Evolutionary conservation across 2,888 invertebrate species (phyloP).

Genomic region (Meandrusa payeni): DNA sequence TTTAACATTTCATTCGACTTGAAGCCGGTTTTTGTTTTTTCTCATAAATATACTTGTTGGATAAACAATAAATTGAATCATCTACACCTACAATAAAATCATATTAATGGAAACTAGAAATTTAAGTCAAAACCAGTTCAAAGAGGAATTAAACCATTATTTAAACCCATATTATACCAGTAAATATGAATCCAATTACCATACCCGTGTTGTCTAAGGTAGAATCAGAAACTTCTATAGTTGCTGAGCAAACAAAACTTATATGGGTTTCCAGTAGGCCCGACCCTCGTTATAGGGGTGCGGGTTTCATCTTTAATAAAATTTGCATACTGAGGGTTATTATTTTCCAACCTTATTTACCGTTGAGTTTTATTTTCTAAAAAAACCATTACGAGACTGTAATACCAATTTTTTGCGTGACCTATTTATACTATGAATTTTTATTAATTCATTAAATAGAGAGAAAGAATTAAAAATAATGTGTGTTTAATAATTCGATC

Average conservation of each 20-base stretch:
- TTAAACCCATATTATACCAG: background rate
- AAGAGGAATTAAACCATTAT: background rate
- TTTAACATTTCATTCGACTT: too few relatives aligned
- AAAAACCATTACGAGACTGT: too few relatives aligned
- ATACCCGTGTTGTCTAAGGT: conserved; percentile 6
- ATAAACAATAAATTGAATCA: too few relatives aligned
- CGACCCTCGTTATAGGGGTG: conserved; percentile 18
- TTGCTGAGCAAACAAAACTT: conserved; percentile 18
- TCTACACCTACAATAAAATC: too few relatives aligned
- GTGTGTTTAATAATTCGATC: too few relatives aligned
- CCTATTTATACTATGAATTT: too few relatives aligned
- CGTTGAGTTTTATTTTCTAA: background rate
- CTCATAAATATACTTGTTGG: too few relatives aligned
- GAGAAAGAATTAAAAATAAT: too few relatives aligned
- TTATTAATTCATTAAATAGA: too few relatives aligned
- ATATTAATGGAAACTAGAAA: too few relatives aligned
- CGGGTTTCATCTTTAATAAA: conserved; percentile 14
- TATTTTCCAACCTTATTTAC: background rate
- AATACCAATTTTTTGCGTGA: too few relatives aligned
- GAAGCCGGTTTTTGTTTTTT: too few relatives aligned
- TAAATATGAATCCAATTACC: conserved; percentile 13
- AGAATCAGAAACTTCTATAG: conserved; percentile 2
- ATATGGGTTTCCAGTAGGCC: conserved; percentile 2
- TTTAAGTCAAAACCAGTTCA: background rate
- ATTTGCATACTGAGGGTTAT: conserved; percentile 5